Base-by-base conservation (phyloP, 1,140 invertebrate genomes). In the Theocolax elegans region DNA sequence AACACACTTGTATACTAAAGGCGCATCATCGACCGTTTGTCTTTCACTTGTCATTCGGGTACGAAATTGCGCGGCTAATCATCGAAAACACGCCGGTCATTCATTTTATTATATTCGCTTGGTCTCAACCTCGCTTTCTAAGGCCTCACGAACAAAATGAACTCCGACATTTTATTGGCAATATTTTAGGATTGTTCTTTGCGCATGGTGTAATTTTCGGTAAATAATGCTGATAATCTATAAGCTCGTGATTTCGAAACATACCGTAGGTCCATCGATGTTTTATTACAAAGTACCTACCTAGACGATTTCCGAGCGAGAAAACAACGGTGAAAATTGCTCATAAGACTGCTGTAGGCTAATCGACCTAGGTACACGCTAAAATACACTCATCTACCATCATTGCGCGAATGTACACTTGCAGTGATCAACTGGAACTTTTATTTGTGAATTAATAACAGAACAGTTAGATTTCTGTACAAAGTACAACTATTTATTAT, bases 321-420 rank as follows among this genome's bases (percentile, higher is more conserved):
- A 40, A n/a, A 64, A 23, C 29, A 64, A 64, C 62, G 62, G 31
- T 64, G 35, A 64, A 58, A 48, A 67, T 54, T 35, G 35, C 6
- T 25, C 44, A 53, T 38, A 38, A n/a, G 49, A 42, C 31, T 3
- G 40, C 40, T 15, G 27, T 4, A 54, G 63, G 27, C 21, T 58
- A 31, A 35, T 21, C 15, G 35, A 6, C 10, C 3, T 35, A n/a
- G 54, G 35, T 10, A 1, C 6, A 31, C 25, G n/a, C 3, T 17
- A 62, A 48, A 48, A 62, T 31, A 7, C 1, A 21, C 17, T 21
- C 31, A 1, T 21, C 53, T 10, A 21, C 1, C 12, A n/a, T n/a
- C n/a, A n/a, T n/a, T n/a, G n/a, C n/a, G n/a, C n/a, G n/a, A n/a
- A n/a, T n/a, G n/a, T n/a, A n/a, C n/a, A n/a, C n/a, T n/a, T n/a